phyloP scores from a whole-genome alignment of 1,140 invertebrate species.

The Papilio machaon region DNA sequence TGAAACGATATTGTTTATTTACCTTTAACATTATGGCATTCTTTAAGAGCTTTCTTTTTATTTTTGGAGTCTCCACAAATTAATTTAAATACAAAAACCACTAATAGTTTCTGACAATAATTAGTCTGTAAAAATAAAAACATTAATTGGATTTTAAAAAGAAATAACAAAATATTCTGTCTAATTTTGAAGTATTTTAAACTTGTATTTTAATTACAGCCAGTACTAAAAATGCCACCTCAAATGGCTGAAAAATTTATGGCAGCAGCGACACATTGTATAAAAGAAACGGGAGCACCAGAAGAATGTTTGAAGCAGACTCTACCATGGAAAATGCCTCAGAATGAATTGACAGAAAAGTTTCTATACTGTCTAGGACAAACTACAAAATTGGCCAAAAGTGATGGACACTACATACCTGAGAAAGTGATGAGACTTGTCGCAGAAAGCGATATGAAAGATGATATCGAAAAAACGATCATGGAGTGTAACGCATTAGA shows the following conservation, averaged over 20 bases:
- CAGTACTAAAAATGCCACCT: background rate
- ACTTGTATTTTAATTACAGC: background rate
- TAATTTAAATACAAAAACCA: too few species aligned
- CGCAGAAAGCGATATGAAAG: background rate
- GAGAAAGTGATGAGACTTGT: background rate
- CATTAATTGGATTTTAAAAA: background rate
- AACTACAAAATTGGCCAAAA: background rate
- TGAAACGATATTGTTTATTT: too few species aligned
- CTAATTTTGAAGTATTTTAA: background rate
- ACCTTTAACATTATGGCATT: too few species aligned
- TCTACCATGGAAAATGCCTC: background rate
- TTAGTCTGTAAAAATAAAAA: too few species aligned
- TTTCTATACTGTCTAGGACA: background rate
- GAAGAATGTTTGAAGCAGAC: background rate
- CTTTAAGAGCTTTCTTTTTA: too few species aligned
- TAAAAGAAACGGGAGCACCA: slow-evolving; percentile 10
- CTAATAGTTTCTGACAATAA: too few species aligned
- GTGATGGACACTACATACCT: background rate
- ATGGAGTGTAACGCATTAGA: background rate
- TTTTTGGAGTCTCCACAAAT: too few species aligned
- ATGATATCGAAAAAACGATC: background rate
- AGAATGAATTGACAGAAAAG: background rate
- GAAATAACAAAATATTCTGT: background rate
- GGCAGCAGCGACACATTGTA: background rate
- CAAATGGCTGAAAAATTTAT: background rate